A percentile compares a stretch with the other conserved stretches of the same genome.
Evolutionary conservation across 1,140 invertebrate genomes (phyloP).

Genomic region (Holotrichia oblita): DNA sequence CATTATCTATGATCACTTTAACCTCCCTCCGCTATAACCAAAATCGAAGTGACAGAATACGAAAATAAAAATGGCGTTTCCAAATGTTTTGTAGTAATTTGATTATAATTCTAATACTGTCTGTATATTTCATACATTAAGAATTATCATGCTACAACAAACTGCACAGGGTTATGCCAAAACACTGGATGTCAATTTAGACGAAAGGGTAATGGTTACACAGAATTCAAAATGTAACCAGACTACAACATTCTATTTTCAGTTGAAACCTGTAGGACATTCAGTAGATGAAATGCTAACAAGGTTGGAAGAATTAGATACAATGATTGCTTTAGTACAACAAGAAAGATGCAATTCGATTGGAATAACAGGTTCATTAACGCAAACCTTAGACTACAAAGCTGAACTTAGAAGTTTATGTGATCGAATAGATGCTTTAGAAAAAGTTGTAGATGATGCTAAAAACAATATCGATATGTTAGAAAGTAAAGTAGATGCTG

Average conservation of each 20-base stretch:
- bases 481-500: constrained; percentile 56
- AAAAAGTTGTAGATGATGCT: constrained; percentile 55
- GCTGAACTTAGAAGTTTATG: constrained; percentile 54
- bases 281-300: constrained; percentile 58
- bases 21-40: no score
- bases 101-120: no score
- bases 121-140: not conserved
- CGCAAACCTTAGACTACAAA: constrained; percentile 51
- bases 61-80: no score
- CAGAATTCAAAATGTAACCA: not conserved
- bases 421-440: constrained; percentile 56
- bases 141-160: constrained; percentile 39
- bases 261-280: constrained; percentile 57
- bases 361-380: constrained; percentile 55
- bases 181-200: constrained; percentile 47
- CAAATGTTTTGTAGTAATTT: no score
- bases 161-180: constrained; percentile 50
- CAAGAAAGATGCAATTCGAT: constrained; percentile 54
- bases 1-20: no score
- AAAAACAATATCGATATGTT: constrained; percentile 55
- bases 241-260: constrained; percentile 45
- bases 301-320: constrained; percentile 61
- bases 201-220: constrained; percentile 48
- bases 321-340: constrained; percentile 54
- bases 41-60: no score